Evolutionary conservation across 2,888 invertebrate genomes (phyloP).

Genomic region (Autographa gamma): DNA sequence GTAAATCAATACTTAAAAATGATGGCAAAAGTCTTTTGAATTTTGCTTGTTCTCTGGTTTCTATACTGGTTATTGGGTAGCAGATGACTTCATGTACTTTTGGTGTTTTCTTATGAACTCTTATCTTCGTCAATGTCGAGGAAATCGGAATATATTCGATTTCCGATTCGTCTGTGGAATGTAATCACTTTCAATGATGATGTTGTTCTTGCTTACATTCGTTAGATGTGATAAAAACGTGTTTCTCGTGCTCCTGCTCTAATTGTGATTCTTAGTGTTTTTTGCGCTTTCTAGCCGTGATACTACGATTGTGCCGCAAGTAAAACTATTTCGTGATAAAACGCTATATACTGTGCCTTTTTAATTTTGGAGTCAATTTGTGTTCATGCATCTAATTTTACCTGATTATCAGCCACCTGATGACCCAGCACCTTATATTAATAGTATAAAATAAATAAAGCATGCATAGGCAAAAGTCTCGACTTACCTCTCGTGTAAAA

Average conservation of each 20-base stretch:
- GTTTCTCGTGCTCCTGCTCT: slow-evolving; percentile 77
- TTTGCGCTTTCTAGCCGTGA: slow-evolving; percentile 72
- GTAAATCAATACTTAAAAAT: slow-evolving; percentile 79
- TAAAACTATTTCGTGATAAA: slow-evolving; percentile 62
- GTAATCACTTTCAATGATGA: slow-evolving; percentile 74
- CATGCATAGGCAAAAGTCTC: slow-evolving; percentile 74
- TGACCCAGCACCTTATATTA: slow-evolving; percentile 77
- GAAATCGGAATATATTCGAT: slow-evolving; percentile 95
- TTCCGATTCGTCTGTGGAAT: slow-evolving; percentile 92
- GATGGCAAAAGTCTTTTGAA: slow-evolving; percentile 90
- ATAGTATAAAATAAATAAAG: slow-evolving; percentile 67
- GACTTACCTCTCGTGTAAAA: slow-evolving; percentile 81
- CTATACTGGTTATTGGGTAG: slow-evolving; percentile 87
- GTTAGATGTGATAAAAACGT: slow-evolving; percentile 83
- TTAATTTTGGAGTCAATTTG: slow-evolving; percentile 85
- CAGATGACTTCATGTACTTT: slow-evolving; percentile 89
- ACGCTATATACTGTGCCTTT: slow-evolving; percentile 71
- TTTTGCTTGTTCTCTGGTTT: slow-evolving; percentile 74
- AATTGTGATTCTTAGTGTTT: slow-evolving; percentile 75
- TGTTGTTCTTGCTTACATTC: slow-evolving; percentile 60
- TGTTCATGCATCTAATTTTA: slow-evolving; percentile 77
- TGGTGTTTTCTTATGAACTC: slow-evolving; percentile 91
- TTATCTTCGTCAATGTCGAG: slow-evolving; percentile 93
- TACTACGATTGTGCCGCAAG: slow-evolving; percentile 70
- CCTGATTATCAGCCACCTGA: slow-evolving; percentile 73